These are phyloP conservation scores for Danio aesculapii DNA, from an alignment of 2,797 vertebrate species.

Conservation along the genomic window DNA sequence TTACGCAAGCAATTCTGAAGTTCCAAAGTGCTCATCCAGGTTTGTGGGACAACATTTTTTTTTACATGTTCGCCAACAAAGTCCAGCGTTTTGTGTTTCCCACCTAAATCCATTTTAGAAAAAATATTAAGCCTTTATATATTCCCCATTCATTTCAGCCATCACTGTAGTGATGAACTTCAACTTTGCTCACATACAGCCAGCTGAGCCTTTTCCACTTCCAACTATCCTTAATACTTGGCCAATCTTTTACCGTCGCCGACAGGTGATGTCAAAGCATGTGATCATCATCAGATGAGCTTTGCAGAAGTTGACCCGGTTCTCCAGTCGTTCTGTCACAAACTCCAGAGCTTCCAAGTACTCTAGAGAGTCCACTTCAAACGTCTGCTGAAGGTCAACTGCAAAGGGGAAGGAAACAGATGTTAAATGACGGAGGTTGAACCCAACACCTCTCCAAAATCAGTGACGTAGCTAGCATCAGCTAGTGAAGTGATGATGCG, in stretches of 20 bases:
- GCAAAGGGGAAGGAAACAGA: constrained; percentile 25
- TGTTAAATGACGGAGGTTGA: not conserved
- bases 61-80: constrained; percentile 20
- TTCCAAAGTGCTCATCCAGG: constrained; percentile 85
- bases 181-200: constrained; percentile 27
- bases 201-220: constrained; percentile 42
- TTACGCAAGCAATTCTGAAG: constrained; percentile 77
- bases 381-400: constrained; percentile 93
- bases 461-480: too few species aligned
- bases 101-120: constrained; percentile 53
- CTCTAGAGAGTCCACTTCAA: constrained; percentile 94
- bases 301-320: constrained; percentile 97
- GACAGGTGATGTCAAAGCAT: constrained; percentile 95
- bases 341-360: constrained; percentile 94
- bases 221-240: constrained; percentile 27
- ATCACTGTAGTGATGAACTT: constrained; percentile 12
- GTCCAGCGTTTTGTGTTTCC: constrained; percentile 31
- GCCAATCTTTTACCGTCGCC: constrained; percentile 81
- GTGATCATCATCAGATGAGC: constrained; percentile 99
- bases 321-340: constrained; percentile 93
- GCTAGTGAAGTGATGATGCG: too few species aligned
- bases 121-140: constrained; percentile 53
- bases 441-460: not conserved
- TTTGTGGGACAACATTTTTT: constrained; percentile 69
- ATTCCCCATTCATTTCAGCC: constrained; percentile 37